Evolutionary conservation across 2,888 invertebrate genomes (phyloP).

Genomic region (Arge pagana): DNA sequence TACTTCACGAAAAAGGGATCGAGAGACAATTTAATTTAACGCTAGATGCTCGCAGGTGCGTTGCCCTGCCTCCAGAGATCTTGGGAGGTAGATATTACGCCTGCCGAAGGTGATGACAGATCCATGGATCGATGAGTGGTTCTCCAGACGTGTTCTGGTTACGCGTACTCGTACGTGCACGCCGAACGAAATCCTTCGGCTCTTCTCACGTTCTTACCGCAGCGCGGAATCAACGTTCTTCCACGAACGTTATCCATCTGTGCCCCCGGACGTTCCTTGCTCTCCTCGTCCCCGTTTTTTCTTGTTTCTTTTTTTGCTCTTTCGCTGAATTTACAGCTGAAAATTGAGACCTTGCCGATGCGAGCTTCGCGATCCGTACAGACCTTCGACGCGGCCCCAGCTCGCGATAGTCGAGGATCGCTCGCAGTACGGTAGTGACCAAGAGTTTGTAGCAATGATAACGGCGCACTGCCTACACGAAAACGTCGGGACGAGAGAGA

Average conservation of each 20-base stretch:
- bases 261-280: not conserved
- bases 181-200: constrained; percentile 3
- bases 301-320: not conserved
- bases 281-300: no score
- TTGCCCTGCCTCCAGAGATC: constrained; percentile 14
- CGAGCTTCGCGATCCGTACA: not conserved
- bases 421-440: constrained; percentile 13
- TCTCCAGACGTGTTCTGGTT: constrained; percentile 18
- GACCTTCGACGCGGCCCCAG: not conserved
- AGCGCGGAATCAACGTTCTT: not conserved
- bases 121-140: constrained; percentile 21
- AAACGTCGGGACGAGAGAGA: not conserved
- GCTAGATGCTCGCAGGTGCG: constrained; percentile 19
- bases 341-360: no score
- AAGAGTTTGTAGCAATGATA: constrained; percentile 23
- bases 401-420: not conserved
- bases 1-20: constrained; percentile 1
- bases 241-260: not conserved
- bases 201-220: constrained; percentile 4
- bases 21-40: constrained; percentile 20
- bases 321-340: not conserved
- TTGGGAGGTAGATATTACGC: constrained; percentile 21
- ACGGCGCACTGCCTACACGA: constrained; percentile 25
- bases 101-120: constrained; percentile 18
- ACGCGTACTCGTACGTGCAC: constrained; percentile 3